A percentile compares a stretch with the other conserved stretches of the same genome.
Conservation (phyloP, 2,797 vertebrate species). For the Pseudotriccus pelzelni region DNA sequence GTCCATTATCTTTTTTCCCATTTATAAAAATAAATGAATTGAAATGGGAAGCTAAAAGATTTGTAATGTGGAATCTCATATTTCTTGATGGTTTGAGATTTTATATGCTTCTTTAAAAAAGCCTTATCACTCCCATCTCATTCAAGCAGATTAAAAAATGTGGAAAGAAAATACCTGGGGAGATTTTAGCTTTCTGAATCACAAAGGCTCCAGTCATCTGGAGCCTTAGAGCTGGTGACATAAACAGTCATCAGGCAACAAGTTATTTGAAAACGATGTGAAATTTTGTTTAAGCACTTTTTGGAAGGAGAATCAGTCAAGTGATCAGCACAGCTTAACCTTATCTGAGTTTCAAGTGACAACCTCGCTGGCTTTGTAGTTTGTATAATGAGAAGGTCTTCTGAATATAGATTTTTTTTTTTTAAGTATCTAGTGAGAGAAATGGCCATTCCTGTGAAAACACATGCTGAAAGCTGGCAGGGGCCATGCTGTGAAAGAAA, state of each 20-base stretch:
- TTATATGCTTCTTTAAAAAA: background rate
- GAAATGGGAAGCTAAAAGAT: slow-evolving; percentile 18
- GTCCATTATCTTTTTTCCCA: background rate
- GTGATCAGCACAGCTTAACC: slow-evolving; percentile 75
- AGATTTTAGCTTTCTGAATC: slow-evolving; percentile 54
- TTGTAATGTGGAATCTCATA: background rate
- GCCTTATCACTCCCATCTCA: slow-evolving; percentile 26
- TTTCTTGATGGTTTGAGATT: slow-evolving; percentile 17
- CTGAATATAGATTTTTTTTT: slow-evolving; percentile 61
- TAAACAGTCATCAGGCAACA: slow-evolving; percentile 69
- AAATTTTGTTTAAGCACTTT: slow-evolving; percentile 75
- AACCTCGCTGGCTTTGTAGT: slow-evolving; percentile 77
- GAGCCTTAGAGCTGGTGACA: slow-evolving; percentile 72
- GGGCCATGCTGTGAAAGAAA: slow-evolving; percentile 75
- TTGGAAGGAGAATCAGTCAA: slow-evolving; percentile 72
- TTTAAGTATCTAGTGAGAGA: slow-evolving; percentile 72
- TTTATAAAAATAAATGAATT: slow-evolving; percentile 58
- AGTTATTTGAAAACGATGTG: slow-evolving; percentile 76
- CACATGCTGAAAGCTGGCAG: slow-evolving; percentile 59
- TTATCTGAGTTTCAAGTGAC: slow-evolving; percentile 81
- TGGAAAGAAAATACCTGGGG: slow-evolving; percentile 65
- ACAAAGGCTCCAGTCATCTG: slow-evolving; percentile 74
- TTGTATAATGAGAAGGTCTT: slow-evolving; percentile 66
- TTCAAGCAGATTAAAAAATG: slow-evolving; percentile 57
- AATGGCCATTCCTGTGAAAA: slow-evolving; percentile 53